Percentiles rank a stretch among this genome's conserved stretches.
These are phyloP conservation scores for Triops cancriformis DNA, from an alignment of 1,140 invertebrate genomes.

Conservation along the genomic window DNA sequence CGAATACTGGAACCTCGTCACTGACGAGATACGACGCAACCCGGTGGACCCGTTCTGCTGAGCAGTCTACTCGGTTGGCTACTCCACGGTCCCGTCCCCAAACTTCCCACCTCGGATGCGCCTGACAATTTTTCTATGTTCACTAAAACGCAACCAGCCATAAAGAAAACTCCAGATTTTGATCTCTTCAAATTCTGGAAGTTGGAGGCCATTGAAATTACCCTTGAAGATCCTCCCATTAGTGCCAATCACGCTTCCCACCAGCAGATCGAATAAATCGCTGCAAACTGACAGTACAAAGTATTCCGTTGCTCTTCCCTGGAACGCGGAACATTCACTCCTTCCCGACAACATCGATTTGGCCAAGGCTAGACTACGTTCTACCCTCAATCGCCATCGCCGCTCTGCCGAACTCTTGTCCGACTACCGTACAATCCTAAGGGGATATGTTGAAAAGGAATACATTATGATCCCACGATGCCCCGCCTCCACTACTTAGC, in stretches of 20 bases:
- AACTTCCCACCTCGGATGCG: neutral
- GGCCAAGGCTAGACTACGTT: slow-evolving; percentile 22
- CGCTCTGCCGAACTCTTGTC: too few relatives aligned
- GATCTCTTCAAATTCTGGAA: too few relatives aligned
- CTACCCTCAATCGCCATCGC: slow-evolving; percentile 20
- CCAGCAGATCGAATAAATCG: too few relatives aligned
- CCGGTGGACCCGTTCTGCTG: neutral
- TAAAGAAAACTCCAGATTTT: neutral
- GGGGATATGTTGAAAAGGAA: slow-evolving; percentile 15
- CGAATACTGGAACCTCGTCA: neutral
- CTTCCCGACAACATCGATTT: neutral
- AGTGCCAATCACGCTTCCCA: too few relatives aligned
- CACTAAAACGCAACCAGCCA: neutral
- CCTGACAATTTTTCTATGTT: slow-evolving; percentile 1
- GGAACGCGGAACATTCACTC: neutral
- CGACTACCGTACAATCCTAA: neutral
- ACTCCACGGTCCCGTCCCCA: neutral
- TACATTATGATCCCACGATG: slow-evolving; percentile 17
- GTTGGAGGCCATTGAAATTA: too few relatives aligned
- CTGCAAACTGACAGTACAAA: neutral
- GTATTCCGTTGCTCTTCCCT: neutral
- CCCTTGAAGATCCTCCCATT: too few relatives aligned
- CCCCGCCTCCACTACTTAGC: neutral
- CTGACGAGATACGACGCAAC: neutral
- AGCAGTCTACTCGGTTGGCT: neutral